Evolutionary conservation across 1,140 invertebrate species (phyloP).

Genomic region (Drosophila sucinea): DNA sequence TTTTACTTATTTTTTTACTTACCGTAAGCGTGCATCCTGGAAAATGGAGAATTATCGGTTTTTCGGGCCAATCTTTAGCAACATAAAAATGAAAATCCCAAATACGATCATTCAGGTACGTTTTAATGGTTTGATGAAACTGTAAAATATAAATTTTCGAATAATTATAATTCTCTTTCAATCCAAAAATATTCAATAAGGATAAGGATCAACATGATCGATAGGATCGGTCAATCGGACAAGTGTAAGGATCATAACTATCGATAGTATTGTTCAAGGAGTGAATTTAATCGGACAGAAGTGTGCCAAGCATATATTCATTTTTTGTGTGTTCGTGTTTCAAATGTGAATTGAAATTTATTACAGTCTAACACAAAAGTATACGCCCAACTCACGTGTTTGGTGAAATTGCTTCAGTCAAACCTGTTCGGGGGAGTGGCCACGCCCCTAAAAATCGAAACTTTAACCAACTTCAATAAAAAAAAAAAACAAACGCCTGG

Average conservation of each 20-base stretch:
- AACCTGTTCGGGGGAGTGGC: conserved; percentile 21
- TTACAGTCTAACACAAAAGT: conserved; percentile 8
- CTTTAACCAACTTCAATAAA: conserved; percentile 56
- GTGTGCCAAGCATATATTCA: not conserved
- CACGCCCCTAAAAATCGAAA: conserved; percentile 59
- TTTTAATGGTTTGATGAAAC: conserved; percentile 94
- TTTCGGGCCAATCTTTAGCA: conserved; percentile 91
- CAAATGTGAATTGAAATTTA: conserved; percentile 8
- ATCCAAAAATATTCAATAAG: too few species aligned
- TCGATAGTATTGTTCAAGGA: not conserved
- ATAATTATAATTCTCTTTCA: not conserved
- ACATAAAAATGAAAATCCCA: conserved; percentile 95
- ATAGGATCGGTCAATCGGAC: too few species aligned
- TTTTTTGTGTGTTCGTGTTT: not conserved
- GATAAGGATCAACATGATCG: too few species aligned
- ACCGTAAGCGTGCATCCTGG: conserved; percentile 93
- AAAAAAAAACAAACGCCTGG: not conserved
- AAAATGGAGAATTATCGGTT: conserved; percentile 92
- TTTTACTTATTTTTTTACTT: conserved; percentile 76
- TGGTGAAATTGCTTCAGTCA: conserved; percentile 27
- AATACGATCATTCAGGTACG: conserved; percentile 92
- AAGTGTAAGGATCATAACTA: too few species aligned
- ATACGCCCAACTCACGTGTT: conserved; percentile 26
- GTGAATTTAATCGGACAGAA: not conserved
- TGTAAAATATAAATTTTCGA: conserved; percentile 80